Percentiles rank a stretch among this genome's conserved stretches.
phyloP scores from a whole-genome alignment of 2,113 vertebrate species.

The Pantherophis guttatus region DNA sequence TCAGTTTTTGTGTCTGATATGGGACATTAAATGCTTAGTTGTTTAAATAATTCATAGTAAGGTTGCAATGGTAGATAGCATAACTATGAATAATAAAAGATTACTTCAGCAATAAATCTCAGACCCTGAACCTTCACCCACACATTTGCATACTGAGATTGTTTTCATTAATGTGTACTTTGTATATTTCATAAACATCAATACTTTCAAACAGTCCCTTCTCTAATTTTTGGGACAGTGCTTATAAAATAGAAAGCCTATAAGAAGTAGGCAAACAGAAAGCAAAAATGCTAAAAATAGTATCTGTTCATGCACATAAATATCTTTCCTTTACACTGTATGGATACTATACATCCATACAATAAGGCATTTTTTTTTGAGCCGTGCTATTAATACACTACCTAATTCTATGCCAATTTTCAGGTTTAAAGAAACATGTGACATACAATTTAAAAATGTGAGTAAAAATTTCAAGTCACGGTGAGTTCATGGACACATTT shows the following conservation, averaged over 20 bases:
- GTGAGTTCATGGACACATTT: background rate
- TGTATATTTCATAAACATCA: background rate
- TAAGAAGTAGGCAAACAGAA: background rate
- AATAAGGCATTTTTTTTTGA: slow-evolving; percentile 2
- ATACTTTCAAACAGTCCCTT: background rate
- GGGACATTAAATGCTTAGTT: background rate
- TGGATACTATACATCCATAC: background rate
- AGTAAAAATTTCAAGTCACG: background rate
- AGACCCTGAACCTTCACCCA: background rate
- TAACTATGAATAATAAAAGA: background rate
- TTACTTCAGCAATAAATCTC: background rate
- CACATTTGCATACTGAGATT: background rate
- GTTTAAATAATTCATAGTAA: background rate
- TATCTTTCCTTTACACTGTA: background rate
- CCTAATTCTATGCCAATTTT: slow-evolving; percentile 37
- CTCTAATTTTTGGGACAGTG: background rate
- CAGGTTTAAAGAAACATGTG: slow-evolving; percentile 53
- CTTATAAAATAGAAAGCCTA: background rate
- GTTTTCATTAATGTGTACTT: background rate
- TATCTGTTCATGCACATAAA: background rate
- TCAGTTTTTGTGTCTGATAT: background rate
- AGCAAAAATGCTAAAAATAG: background rate
- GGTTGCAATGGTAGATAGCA: background rate
- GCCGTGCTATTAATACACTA: background rate
- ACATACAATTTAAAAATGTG: slow-evolving; percentile 58